Evolutionary conservation across 2,888 invertebrate species (phyloP).

Genomic region (Lycocerus yunnanus): DNA sequence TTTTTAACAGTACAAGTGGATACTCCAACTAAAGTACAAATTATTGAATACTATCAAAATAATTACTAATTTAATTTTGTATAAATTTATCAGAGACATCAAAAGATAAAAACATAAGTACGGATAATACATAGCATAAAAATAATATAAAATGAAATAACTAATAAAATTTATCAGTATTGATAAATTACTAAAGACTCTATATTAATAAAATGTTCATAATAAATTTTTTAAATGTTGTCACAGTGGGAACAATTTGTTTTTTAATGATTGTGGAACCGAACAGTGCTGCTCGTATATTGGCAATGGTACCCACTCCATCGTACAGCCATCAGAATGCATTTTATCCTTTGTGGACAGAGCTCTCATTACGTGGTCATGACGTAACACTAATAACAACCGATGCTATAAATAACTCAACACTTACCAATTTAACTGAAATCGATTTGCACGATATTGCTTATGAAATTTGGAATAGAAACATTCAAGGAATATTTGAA

Average conservation of each 20-base stretch:
- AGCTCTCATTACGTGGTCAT: constrained; percentile 28
- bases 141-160: too few relatives aligned
- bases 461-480: not conserved
- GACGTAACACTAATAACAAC: not conserved
- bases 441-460: not conserved
- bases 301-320: constrained; percentile 28
- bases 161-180: too few relatives aligned
- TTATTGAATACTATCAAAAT: too few relatives aligned
- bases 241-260: not conserved
- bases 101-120: too few relatives aligned
- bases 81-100: too few relatives aligned
- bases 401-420: not conserved
- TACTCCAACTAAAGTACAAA: too few relatives aligned
- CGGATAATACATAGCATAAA: too few relatives aligned
- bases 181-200: too few relatives aligned
- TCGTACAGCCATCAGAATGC: constrained; percentile 41
- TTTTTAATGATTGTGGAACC: not conserved
- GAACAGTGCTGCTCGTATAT: not conserved
- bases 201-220: not conserved
- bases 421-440: not conserved
- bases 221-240: not conserved
- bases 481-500: not conserved
- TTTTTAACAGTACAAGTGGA: too few relatives aligned
- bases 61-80: too few relatives aligned
- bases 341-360: constrained; percentile 40